Base-by-base conservation (phyloP, 2,888 invertebrate genomes). In the Agrenia bidenticulata region DNA sequence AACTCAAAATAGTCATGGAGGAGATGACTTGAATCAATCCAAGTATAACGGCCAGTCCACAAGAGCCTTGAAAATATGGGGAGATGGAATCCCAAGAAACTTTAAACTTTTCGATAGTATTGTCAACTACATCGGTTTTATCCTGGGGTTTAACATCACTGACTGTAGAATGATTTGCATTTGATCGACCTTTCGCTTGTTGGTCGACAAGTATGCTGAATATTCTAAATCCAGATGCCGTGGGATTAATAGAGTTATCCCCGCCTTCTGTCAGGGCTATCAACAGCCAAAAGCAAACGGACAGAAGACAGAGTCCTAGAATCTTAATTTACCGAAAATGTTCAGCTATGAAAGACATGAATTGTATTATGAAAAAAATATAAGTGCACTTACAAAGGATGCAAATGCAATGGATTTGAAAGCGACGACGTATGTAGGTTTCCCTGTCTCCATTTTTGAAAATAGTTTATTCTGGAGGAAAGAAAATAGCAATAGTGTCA, bases 41-140 rank as follows among this genome's bases (percentile, higher is more conserved):
- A 4, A 32, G 21, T 5, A 55, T 5, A n/a, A 55, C n/a, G 2
- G 55, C 26, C 2, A 55, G 2, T 5, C 55, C 55, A 24, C 55
- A 55, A 17, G 55, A 26, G 2, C 55, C 55, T 55, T 55, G 55
- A 32, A 55, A 55, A 32, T 27, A 55, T 17, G 55, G 55, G 15
- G 55, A 55, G 17, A 55, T 32, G 4, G 27, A 7, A 2, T 27
- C 26, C 55, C 55, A 55, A n/a, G 55, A 15, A 4, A 5, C 5
- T 17, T 15, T n/a, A 17, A 55, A 55, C 17, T 55, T 55, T 5
- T 27, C 2, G 9, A 55, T 15, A n/a, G 17, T 9, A 15, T 55
- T 26, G 5, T 23, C 19, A 4, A 15, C 26, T 7, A 4, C 5
- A 7, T 51, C 51, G 19, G 51, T 51, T 24, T 51, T 21, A 51